phyloP scores from a whole-genome alignment of 2,888 invertebrate genomes.

The Philereme vetulata region DNA sequence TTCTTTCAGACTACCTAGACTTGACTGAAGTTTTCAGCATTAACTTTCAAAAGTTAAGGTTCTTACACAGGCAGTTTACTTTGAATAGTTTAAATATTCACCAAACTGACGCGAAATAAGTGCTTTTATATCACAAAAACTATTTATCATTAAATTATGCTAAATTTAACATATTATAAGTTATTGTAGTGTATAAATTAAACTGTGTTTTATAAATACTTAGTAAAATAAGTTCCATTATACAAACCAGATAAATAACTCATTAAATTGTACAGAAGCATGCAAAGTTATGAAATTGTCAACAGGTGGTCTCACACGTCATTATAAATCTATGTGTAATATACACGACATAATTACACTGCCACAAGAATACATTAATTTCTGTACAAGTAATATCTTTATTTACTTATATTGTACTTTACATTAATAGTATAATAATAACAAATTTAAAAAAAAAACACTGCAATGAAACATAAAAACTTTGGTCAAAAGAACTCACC shows the following conservation, averaged over 20 bases:
- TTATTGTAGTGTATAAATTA: too few relatives aligned
- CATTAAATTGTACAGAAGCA: conserved; percentile 14
- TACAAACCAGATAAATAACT: conserved; percentile 12
- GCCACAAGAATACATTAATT: conserved; percentile 5
- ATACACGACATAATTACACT: conserved; percentile 13
- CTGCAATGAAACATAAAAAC: background rate
- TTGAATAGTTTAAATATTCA: too few relatives aligned
- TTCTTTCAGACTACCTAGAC: conserved; percentile 17
- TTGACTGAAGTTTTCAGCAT: conserved; percentile 12
- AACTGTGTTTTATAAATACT: too few relatives aligned
- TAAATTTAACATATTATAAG: too few relatives aligned
- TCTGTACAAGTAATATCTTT: conserved; percentile 3
- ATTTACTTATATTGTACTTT: conserved; percentile 1
- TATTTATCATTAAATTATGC: too few relatives aligned
- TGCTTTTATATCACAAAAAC: too few relatives aligned
- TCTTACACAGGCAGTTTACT: background rate
- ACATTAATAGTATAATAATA: background rate
- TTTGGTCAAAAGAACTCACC: conserved; percentile 31
- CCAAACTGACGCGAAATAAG: too few relatives aligned
- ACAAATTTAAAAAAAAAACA: background rate
- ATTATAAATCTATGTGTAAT: conserved; percentile 24
- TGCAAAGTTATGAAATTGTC: conserved; percentile 33
- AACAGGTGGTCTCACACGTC: conserved; percentile 35
- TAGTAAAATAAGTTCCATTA: background rate
- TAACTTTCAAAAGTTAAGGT: background rate